Evolutionary conservation across 2,113 vertebrate species (phyloP).

Genomic region (Scophthalmus maximus): DNA sequence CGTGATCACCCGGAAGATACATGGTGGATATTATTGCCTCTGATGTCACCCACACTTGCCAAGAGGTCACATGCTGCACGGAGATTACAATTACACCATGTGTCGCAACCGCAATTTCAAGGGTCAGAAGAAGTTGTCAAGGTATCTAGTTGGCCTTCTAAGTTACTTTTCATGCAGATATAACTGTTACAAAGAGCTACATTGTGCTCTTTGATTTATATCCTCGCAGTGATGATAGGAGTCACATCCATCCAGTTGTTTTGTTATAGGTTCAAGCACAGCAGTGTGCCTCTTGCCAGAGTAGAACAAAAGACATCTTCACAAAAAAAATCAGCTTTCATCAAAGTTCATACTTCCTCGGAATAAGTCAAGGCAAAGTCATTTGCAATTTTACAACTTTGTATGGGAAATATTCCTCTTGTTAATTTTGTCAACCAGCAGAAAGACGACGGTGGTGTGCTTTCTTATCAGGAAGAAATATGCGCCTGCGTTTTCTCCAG

Average conservation of each 20-base stretch:
- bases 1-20: constrained; percentile 34
- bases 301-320: constrained; percentile 37
- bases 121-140: constrained; percentile 41
- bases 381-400: constrained; percentile 47
- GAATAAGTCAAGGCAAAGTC: constrained; percentile 53
- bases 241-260: constrained; percentile 62
- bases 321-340: constrained; percentile 17
- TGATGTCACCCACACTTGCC: constrained; percentile 24
- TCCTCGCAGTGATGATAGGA: constrained; percentile 31
- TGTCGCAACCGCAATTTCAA: constrained; percentile 3
- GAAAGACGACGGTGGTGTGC: constrained; percentile 5
- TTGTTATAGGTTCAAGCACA: constrained; percentile 47
- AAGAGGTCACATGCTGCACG: constrained; percentile 13
- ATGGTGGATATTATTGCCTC: constrained; percentile 34
- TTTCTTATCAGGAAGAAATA: constrained; percentile 25
- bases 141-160: constrained; percentile 28
- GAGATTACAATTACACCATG: constrained; percentile 28
- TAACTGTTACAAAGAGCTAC: constrained; percentile 37
- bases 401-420: constrained; percentile 16
- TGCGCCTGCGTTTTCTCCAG: not conserved
- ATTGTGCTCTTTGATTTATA: constrained; percentile 57
- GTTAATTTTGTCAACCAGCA: constrained; percentile 32
- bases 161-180: constrained; percentile 34
- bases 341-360: constrained; percentile 39
- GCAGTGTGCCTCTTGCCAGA: constrained; percentile 34